Percentiles rank a stretch among this genome's conserved stretches.
phyloP scores from a whole-genome alignment of 2,797 vertebrate species.

The Choloepus didactylus region DNA sequence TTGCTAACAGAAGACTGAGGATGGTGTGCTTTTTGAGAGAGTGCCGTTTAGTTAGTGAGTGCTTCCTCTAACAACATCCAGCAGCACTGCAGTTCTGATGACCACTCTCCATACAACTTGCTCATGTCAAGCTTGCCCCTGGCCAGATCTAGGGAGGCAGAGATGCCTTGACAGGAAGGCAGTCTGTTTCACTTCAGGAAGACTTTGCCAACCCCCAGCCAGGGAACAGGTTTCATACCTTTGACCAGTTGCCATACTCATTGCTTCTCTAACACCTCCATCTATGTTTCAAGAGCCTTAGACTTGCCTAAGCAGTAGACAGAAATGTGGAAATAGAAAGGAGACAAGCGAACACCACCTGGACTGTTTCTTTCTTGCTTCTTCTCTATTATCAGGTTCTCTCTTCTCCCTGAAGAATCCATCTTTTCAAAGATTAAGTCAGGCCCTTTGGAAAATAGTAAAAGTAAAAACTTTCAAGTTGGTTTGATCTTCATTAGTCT shows the following conservation, averaged over 20 bases:
- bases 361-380: background rate
- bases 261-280: background rate
- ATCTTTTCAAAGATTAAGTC: slow-evolving; percentile 21
- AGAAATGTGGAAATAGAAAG: slow-evolving; percentile 15
- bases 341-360: background rate
- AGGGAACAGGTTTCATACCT: background rate
- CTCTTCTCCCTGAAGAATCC: background rate
- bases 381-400: background rate
- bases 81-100: background rate
- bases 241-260: background rate
- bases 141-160: background rate
- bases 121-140: background rate
- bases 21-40: background rate
- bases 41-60: background rate
- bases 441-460: background rate
- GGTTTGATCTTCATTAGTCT: background rate
- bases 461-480: background rate
- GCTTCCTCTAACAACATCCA: background rate
- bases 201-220: background rate
- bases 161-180: background rate
- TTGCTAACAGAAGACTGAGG: background rate
- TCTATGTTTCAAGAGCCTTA: background rate
- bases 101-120: background rate
- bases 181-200: background rate
- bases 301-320: background rate